phyloP scores from a whole-genome alignment of 2,113 vertebrate species.

The Hippocampus abdominalis region DNA sequence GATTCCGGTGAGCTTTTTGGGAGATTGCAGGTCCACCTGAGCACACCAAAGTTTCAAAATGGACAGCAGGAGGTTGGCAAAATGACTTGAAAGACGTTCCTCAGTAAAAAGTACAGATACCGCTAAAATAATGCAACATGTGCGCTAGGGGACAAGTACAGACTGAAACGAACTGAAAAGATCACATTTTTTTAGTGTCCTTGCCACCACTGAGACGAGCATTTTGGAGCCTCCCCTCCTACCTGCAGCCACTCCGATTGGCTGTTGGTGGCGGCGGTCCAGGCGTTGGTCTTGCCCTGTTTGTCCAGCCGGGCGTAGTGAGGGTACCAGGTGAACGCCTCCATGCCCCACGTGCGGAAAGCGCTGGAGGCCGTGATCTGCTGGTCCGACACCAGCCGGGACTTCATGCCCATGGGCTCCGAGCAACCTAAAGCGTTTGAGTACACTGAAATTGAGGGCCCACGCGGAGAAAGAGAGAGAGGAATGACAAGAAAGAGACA shows the following conservation, averaged over 20 bases:
- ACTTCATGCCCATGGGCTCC: slow-evolving; percentile 89
- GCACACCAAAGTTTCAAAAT: slow-evolving; percentile 1
- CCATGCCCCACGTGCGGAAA: slow-evolving; percentile 88
- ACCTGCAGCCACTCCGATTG: slow-evolving; percentile 92
- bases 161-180: too few relatives aligned
- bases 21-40: slow-evolving; percentile 81
- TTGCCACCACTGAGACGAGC: neutral
- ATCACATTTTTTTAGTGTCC: too few relatives aligned
- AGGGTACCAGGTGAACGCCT: slow-evolving; percentile 85
- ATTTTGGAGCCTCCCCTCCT: neutral
- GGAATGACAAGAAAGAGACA: slow-evolving; percentile 26
- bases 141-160: too few relatives aligned
- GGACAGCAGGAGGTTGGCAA: neutral
- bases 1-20: slow-evolving; percentile 83
- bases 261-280: slow-evolving; percentile 77
- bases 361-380: slow-evolving; percentile 88
- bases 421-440: slow-evolving; percentile 90
- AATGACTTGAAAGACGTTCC: neutral
- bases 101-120: neutral
- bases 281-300: slow-evolving; percentile 93
- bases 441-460: slow-evolving; percentile 72
- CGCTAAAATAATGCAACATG: neutral
- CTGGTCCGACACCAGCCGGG: slow-evolving; percentile 75
- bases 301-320: slow-evolving; percentile 87
- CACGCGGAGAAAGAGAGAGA: slow-evolving; percentile 23